Evolutionary conservation across 2,113 vertebrate species (phyloP).

Genomic region (Pionites leucogaster): DNA sequence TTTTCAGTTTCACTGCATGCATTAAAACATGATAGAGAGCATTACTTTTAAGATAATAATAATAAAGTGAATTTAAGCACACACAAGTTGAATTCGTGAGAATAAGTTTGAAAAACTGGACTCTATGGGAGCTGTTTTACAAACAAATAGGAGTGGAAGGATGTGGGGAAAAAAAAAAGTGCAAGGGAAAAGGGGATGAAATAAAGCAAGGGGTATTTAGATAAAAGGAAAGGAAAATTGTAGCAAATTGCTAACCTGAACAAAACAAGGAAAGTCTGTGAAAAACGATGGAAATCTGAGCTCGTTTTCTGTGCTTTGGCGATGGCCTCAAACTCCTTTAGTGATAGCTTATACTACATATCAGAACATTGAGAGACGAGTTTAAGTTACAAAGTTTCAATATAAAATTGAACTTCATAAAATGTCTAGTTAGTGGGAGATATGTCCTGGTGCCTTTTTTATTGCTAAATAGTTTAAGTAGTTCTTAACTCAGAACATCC

Average conservation of each 20-base stretch:
- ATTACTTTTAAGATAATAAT: background rate
- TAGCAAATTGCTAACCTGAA: background rate
- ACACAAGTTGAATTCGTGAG: accelerated
- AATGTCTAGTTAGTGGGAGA: background rate
- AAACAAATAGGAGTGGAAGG: background rate
- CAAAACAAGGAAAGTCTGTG: background rate
- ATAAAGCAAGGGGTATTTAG: background rate
- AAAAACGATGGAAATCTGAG: background rate
- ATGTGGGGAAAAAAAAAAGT: background rate
- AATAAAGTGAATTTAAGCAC: background rate
- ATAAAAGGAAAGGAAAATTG: background rate
- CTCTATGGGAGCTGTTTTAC: background rate
- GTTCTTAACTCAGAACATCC: background rate
- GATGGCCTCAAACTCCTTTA: background rate
- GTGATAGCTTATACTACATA: background rate
- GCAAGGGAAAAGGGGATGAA: background rate
- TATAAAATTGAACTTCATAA: background rate
- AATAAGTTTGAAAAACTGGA: background rate
- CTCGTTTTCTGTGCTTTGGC: background rate
- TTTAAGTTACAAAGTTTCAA: background rate
- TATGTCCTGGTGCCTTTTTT: background rate
- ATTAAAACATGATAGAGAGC: background rate
- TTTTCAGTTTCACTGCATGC: background rate
- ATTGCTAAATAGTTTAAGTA: background rate
- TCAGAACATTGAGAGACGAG: background rate